Evolutionary conservation across 2,797 vertebrate genomes (phyloP).

Genomic region (Erethizon dorsatum): DNA sequence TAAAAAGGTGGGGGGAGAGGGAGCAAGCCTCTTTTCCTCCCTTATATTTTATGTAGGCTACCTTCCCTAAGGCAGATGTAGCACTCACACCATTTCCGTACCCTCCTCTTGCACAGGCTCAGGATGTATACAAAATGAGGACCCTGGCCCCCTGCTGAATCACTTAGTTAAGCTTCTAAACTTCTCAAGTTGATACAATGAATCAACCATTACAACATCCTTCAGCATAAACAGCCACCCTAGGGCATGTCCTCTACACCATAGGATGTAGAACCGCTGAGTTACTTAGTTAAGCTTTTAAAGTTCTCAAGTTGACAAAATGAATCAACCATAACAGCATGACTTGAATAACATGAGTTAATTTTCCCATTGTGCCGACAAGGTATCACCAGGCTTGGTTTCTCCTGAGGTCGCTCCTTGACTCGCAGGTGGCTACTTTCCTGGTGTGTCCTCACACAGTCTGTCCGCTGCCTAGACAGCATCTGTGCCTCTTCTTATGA

Average conservation of each 20-base stretch:
- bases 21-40: not conserved
- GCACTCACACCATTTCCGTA: not conserved
- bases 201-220: not conserved
- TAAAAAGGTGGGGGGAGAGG: not conserved
- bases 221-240: not conserved
- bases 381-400: not conserved
- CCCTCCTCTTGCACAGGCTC: not conserved
- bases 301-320: not conserved
- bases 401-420: too few species aligned
- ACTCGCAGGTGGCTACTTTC: fast-evolving
- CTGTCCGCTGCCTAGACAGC: not conserved
- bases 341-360: not conserved
- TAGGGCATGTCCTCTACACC: not conserved
- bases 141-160: not conserved
- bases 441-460: fast-evolving
- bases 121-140: not conserved
- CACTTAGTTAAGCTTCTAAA: not conserved
- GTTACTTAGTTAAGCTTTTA: not conserved
- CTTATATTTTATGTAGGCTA: not conserved
- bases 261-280: not conserved
- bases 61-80: not conserved
- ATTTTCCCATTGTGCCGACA: not conserved
- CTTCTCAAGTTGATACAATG: not conserved
- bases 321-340: not conserved
- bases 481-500: not conserved